phyloP scores from a whole-genome alignment of 2,113 vertebrate species.

The Hyperopisus bebe region DNA sequence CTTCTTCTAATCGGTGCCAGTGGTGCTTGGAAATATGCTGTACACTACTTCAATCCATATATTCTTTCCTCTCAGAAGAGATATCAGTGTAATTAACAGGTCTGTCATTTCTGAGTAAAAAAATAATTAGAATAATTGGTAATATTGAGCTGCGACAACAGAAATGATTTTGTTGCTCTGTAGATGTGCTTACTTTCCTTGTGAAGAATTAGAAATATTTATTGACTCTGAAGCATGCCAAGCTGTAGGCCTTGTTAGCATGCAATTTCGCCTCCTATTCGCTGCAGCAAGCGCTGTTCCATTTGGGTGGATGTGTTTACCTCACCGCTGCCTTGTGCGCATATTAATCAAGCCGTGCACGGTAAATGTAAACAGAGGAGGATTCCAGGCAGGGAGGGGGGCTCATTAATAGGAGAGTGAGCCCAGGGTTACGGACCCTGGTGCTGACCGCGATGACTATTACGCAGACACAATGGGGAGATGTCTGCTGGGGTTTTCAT shows the following conservation, averaged over 20 bases:
- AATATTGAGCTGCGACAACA: not conserved
- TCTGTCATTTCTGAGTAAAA: slow-evolving; percentile 7
- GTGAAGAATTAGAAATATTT: not conserved
- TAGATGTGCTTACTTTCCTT: not conserved
- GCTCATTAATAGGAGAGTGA: slow-evolving; percentile 13
- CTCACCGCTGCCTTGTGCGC: not conserved
- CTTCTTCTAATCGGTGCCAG: not conserved
- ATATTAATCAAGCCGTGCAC: not conserved
- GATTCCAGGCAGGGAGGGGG: not conserved
- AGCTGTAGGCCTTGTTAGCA: slow-evolving; percentile 2
- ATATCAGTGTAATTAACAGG: slow-evolving; percentile 1
- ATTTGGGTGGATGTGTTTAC: slow-evolving; percentile 10
- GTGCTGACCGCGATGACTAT: not conserved
- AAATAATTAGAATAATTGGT: not conserved
- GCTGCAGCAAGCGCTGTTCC: not conserved
- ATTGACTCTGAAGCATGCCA: not conserved
- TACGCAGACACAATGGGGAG: not conserved
- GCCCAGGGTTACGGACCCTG: not conserved
- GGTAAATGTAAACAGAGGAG: not conserved
- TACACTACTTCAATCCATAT: not conserved
- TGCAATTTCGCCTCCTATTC: not conserved
- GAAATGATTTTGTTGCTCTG: not conserved
- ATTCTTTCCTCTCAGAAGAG: not conserved
- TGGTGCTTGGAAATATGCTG: not conserved
- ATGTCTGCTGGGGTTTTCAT: not conserved